A percentile compares a stretch with the other conserved stretches of the same genome.
phyloP scores from a whole-genome alignment of 2,888 invertebrate species.

The Scaptomyza polygonia region DNA sequence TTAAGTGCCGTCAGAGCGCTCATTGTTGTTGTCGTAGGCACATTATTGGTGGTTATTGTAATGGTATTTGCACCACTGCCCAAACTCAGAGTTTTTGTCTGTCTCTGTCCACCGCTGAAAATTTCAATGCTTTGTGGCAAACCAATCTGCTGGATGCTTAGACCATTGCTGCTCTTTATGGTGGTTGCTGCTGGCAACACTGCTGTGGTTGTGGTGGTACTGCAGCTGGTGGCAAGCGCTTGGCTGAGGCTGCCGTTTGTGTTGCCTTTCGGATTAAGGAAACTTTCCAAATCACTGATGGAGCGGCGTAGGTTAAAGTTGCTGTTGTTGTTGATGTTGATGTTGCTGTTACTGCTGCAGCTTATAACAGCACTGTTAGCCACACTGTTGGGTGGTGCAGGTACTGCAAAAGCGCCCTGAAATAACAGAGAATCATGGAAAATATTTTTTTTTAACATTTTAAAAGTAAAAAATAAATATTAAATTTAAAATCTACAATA shows the following conservation, averaged over 20 bases:
- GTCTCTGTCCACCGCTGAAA: slow-evolving; percentile 72
- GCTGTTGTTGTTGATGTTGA: slow-evolving; percentile 52
- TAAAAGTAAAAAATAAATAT: not conserved
- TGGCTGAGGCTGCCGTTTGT: slow-evolving; percentile 57
- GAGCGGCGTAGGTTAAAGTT: slow-evolving; percentile 80
- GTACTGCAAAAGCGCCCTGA: slow-evolving; percentile 84
- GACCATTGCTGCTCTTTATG: slow-evolving; percentile 70
- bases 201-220: slow-evolving; percentile 69
- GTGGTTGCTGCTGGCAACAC: slow-evolving; percentile 76
- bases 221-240: slow-evolving; percentile 49
- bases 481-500: not conserved
- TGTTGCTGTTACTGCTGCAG: slow-evolving; percentile 55
- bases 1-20: slow-evolving; percentile 71
- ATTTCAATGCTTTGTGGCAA: slow-evolving; percentile 81
- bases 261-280: slow-evolving; percentile 81
- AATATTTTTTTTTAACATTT: no score
- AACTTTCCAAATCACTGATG: slow-evolving; percentile 83
- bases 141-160: slow-evolving; percentile 80
- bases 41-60: slow-evolving; percentile 74
- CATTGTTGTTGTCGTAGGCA: slow-evolving; percentile 70
- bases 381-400: slow-evolving; percentile 82
- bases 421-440: not conserved
- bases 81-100: slow-evolving; percentile 76
- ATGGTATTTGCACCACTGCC: slow-evolving; percentile 77
- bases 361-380: slow-evolving; percentile 38